Base-by-base conservation (phyloP, 2,113 vertebrate genomes). In the Notarius lentiginosus region DNA sequence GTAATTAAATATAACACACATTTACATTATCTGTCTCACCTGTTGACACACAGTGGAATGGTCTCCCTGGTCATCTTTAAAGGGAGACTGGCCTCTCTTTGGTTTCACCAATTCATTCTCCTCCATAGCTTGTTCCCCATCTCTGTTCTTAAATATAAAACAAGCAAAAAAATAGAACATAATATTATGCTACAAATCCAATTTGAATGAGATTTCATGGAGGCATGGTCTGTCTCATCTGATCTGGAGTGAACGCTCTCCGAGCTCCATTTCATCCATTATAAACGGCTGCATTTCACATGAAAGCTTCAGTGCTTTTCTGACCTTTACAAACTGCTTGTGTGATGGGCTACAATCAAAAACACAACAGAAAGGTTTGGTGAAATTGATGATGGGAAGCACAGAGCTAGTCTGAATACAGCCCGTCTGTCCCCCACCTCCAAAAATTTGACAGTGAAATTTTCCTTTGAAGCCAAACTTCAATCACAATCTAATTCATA, bases 381-480 rank as follows among this genome's bases (percentile, higher is more conserved):
- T 68, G 90, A 93, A 92, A 90, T 84, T 87, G 88, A 91, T 93
- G 85, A 92, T 87, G 60, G 93, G 93, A 93, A 89, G 89, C 87
- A 88, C 90, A 91, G 86, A 88, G 34, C 83, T 65, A 51, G 27
- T 90, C 47, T 90, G 88, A 87, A 88, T 91, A 92, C 91, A 81
- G 83, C 83, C 51, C 47, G 49, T n/a, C 17, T 66, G 24, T 47
- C 79, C 70, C 68, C 84, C 82, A 82, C 82, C 79, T 66, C 47
- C 87, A 85, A 88, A 55, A 84, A 92, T 92, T 79, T 90, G 90
- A 92, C 87, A 89, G 88, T 88, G 47, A 88, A 91, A 91, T 93
- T 92, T 91, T 90, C 90, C 91, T 94, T 93, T 94, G 93, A 95
- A 92, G 92, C 91, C 88, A 91, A 93, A 87, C 79, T 91, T 89